Evolutionary conservation across 2,113 vertebrate species (phyloP).

Genomic region (Sula dactylatra): DNA sequence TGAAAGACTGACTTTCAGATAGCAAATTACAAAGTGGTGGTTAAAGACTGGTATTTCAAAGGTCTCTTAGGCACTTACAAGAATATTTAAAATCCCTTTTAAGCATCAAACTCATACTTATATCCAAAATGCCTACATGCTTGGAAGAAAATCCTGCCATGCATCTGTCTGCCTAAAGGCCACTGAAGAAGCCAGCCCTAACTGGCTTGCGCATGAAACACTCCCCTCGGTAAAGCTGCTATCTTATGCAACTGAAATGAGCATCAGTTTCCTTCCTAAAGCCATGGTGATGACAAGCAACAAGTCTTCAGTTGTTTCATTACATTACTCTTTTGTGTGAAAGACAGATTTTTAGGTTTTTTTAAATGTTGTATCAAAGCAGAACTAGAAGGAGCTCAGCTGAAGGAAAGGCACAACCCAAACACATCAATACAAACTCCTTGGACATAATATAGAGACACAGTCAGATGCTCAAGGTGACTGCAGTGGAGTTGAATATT

Average conservation of each 20-base stretch:
- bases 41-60: slow-evolving; percentile 31
- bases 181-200: neutral
- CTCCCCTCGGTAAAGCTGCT: neutral
- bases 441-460: neutral
- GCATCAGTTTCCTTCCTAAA: neutral
- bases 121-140: neutral
- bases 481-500: neutral
- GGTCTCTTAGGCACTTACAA: neutral
- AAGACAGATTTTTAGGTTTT: neutral
- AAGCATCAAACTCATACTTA: neutral
- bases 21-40: neutral
- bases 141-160: neutral
- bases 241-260: neutral
- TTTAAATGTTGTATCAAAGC: neutral
- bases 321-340: neutral
- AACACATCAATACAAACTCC: neutral
- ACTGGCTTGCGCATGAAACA: neutral
- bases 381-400: neutral
- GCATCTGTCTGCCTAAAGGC: neutral
- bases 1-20: neutral
- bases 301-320: neutral
- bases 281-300: neutral
- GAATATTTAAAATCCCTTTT: slow-evolving; percentile 12
- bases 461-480: neutral
- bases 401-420: neutral